Percentiles rank a stretch among this genome's conserved stretches.
Evolutionary conservation across 2,888 invertebrate species (phyloP).

Genomic region (Cosmopolites sordidus): DNA sequence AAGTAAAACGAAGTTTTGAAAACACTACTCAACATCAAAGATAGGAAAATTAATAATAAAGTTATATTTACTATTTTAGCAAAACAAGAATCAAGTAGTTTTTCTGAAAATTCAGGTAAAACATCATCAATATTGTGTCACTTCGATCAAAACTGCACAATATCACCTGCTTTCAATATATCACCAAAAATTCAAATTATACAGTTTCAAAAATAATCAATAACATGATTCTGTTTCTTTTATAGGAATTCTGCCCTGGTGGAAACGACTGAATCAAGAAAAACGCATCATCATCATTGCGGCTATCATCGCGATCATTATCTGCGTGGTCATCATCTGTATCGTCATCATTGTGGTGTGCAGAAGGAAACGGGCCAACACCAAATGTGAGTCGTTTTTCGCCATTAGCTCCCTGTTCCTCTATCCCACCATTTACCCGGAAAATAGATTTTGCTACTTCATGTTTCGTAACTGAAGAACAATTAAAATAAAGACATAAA

Average conservation of each 20-base stretch:
- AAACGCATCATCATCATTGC: conserved; percentile 72
- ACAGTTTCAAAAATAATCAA: too few species aligned
- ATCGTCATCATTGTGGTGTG: conserved; percentile 83
- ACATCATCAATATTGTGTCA: not conserved
- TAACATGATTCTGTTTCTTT: not conserved
- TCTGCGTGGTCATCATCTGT: conserved; percentile 79
- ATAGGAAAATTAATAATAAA: not conserved
- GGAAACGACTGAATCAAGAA: conserved; percentile 70
- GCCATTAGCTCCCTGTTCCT: conserved; percentile 11
- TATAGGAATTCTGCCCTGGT: conserved; percentile 75
- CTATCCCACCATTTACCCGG: conserved; percentile 12
- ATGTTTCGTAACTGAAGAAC: conserved; percentile 11
- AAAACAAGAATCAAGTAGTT: not conserved
- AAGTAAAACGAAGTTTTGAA: too few species aligned
- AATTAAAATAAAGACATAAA: too few species aligned
- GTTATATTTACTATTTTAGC: conserved; percentile 1
- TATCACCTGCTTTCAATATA: too few species aligned
- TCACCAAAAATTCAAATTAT: too few species aligned
- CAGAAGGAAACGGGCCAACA: conserved; percentile 72
- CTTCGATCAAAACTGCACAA: too few species aligned
- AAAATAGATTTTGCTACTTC: conserved; percentile 12
- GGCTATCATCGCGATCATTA: conserved; percentile 62
- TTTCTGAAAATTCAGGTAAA: not conserved
- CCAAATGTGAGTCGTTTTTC: conserved; percentile 68
- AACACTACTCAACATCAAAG: not conserved